These are phyloP conservation scores for Nebria ingens DNA, from an alignment of 1,140 invertebrate genomes.

Conservation along the genomic window DNA sequence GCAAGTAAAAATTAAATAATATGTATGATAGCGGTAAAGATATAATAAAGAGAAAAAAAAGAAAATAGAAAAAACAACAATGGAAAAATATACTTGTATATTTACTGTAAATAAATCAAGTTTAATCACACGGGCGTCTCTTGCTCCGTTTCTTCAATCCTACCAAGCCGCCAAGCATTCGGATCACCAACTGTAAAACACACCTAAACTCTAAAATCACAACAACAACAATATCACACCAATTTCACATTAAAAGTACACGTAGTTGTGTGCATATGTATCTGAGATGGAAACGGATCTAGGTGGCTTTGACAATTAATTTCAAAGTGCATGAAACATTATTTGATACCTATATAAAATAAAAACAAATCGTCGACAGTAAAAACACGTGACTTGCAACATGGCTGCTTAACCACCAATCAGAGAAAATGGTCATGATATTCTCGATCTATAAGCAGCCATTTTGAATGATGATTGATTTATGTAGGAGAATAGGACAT, in stretches of 20 bases:
- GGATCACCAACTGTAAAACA: conserved; percentile 51
- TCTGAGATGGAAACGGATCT: no score
- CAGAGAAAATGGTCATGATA: no score
- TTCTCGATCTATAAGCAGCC: no score
- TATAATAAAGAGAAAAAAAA: neutral
- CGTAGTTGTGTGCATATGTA: neutral
- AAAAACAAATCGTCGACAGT: no score
- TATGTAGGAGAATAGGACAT: no score
- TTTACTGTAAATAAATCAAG: no score
- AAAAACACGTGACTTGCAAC: no score
- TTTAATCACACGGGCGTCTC: conserved; percentile 65
- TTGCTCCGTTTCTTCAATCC: conserved; percentile 71
- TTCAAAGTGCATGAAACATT: neutral
- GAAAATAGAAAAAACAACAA: neutral
- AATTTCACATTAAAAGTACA: neutral
- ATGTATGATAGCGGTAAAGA: neutral
- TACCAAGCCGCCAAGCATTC: conserved; percentile 67
- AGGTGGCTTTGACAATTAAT: neutral
- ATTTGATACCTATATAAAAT: neutral
- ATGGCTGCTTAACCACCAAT: no score
- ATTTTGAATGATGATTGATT: no score
- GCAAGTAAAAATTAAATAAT: neutral
- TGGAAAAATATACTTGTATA: neutral
- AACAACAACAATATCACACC: neutral
- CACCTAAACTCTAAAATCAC: neutral